Base-by-base conservation (phyloP, 2,888 invertebrate genomes). In the Dascillus cervinus region DNA sequence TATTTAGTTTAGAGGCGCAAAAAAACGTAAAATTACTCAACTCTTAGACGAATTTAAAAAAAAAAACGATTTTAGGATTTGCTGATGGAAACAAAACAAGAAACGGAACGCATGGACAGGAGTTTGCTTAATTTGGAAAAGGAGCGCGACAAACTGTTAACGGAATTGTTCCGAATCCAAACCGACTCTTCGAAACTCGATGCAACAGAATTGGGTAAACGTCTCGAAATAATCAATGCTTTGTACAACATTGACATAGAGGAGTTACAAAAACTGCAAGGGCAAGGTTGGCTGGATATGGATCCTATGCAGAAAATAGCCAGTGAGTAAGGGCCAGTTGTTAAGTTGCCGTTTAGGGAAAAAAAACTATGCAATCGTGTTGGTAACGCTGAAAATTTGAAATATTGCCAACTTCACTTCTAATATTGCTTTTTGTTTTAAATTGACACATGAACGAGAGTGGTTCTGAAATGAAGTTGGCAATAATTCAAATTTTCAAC, bases 21-120 rank as follows among this genome's bases (percentile, higher is more conserved):
- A 50, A 52, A 41, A 32, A 49, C 15, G 55, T 53, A 44, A 37
- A 39, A 36, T n/a, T n/a, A n/a, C n/a, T n/a, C n/a, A n/a, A n/a
- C n/a, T n/a, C n/a, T n/a, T n/a, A n/a, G n/a, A n/a, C n/a, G n/a
- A n/a, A n/a, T n/a, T n/a, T n/a, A n/a, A n/a, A n/a, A n/a, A n/a
- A n/a, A n/a, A n/a, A n/a, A n/a, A n/a, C n/a, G n/a, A n/a, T 22
- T 17, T 22, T 32, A 54, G 55, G 54, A 51, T 25, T 44, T 52
- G 2, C 54, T 54, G 49, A 38, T 43, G 20, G 44, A 51, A 29
- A 52, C 52, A 20, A 54, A 55, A 34, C 36, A 37, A 10, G 46
- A 49, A 3, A 37, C 46, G 2, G 29, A 43, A 22, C 23, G 45
- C 9, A 34, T 58, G 34, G 58, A 59, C 29, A 25, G 46, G 14